These are phyloP conservation scores for Mimas tiliae DNA, from an alignment of 2,888 invertebrate species.

Conservation along the genomic window DNA sequence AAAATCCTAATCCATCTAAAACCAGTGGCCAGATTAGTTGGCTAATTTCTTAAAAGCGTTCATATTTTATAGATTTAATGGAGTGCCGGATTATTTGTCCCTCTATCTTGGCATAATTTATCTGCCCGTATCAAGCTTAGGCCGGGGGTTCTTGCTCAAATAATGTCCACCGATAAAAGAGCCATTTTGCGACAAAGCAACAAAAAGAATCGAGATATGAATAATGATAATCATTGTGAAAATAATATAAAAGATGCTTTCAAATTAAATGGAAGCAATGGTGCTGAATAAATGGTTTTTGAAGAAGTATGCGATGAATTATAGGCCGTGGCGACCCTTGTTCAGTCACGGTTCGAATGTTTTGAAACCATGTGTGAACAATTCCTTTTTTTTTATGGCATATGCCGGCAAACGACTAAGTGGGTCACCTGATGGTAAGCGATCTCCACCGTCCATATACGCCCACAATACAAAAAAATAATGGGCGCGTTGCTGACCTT, in stretches of 20 bases:
- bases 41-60: conserved; percentile 78
- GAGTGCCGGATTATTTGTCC: conserved; percentile 60
- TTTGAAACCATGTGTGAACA: conserved; percentile 9
- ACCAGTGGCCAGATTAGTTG: conserved; percentile 64
- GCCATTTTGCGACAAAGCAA: conserved; percentile 50
- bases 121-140: conserved; percentile 60
- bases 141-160: conserved; percentile 57
- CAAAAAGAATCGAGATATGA: conserved; percentile 62
- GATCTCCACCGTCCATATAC: no score
- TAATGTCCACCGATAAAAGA: conserved; percentile 62
- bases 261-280: conserved; percentile 57
- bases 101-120: conserved; percentile 71
- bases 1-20: conserved; percentile 58
- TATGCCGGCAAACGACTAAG: no score
- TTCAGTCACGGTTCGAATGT: not conserved
- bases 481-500: no score
- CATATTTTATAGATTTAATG: conserved; percentile 74
- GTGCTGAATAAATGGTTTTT: conserved; percentile 48
- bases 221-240: conserved; percentile 66
- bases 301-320: conserved; percentile 33
- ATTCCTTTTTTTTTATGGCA: no score
- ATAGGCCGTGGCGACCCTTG: not conserved
- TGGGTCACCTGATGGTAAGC: no score
- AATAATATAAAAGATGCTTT: conserved; percentile 59
- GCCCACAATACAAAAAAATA: no score